These are phyloP conservation scores for Microvelia longipes DNA, from an alignment of 1,140 invertebrate genomes.

Conservation along the genomic window DNA sequence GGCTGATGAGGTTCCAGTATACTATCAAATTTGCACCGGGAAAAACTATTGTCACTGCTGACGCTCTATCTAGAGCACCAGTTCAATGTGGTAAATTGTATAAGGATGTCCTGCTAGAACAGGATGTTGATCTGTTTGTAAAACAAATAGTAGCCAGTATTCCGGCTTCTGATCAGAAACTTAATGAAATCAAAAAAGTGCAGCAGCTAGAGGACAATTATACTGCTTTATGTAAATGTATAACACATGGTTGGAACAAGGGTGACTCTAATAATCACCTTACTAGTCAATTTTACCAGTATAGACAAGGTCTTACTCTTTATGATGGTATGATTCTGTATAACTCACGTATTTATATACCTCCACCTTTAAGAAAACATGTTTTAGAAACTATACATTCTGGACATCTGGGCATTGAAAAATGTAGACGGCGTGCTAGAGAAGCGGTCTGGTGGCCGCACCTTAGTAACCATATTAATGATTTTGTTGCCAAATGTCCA, in stretches of 20 bases:
- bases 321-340: neutral
- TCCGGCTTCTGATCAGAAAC: too few relatives aligned
- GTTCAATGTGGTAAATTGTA: neutral
- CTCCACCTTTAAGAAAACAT: neutral
- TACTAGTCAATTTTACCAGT: too few relatives aligned
- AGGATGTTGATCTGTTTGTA: neutral
- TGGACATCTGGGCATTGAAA: neutral
- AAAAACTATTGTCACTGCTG: neutral
- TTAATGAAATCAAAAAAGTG: too few relatives aligned
- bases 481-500: neutral
- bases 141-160: neutral
- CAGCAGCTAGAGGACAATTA: too few relatives aligned
- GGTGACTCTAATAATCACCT: too few relatives aligned
- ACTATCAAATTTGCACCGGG: neutral
- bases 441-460: neutral
- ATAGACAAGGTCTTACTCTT: too few relatives aligned
- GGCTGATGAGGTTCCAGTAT: neutral
- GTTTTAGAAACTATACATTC: neutral
- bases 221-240: too few relatives aligned
- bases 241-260: too few relatives aligned
- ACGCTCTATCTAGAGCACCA: neutral
- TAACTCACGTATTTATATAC: neutral
- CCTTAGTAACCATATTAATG: neutral
- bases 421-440: neutral
- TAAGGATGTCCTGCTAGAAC: neutral